Conservation (phyloP, 1,140 invertebrate species). For the Pseudachorutes palmiensis region DNA sequence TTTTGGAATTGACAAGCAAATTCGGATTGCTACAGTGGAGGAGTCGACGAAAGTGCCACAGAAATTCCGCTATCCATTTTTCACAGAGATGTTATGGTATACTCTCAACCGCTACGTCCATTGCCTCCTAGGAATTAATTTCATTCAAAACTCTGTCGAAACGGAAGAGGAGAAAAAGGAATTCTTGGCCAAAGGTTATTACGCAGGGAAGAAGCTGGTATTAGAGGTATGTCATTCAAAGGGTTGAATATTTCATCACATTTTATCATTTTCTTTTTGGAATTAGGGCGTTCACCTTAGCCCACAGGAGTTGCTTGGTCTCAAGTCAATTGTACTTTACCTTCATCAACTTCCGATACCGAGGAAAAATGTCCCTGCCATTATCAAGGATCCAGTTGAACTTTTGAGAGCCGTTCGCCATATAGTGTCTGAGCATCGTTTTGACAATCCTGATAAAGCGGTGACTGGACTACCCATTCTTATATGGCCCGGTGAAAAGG, state of each 20-base stretch:
- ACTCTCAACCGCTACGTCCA: constrained; percentile 87
- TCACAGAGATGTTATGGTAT: constrained; percentile 97
- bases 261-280: too few relatives aligned
- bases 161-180: constrained; percentile 40
- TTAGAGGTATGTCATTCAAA: constrained; percentile 8
- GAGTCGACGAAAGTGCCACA: constrained; percentile 89
- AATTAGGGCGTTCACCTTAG: constrained; percentile 43
- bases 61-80: constrained; percentile 96
- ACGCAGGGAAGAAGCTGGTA: constrained; percentile 18
- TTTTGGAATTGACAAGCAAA: constrained; percentile 60
- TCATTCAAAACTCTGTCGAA: constrained; percentile 56
- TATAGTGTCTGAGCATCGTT: constrained; percentile 75
- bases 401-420: constrained; percentile 80
- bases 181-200: constrained; percentile 14
- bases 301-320: constrained; percentile 70
- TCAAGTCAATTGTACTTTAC: constrained; percentile 87
- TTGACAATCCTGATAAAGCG: constrained; percentile 72
- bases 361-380: constrained; percentile 84
- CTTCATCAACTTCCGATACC: constrained; percentile 75
- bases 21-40: constrained; percentile 81
- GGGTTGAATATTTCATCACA: neutral
- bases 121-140: constrained; percentile 72
- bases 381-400: constrained; percentile 79
- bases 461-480: constrained; percentile 44
- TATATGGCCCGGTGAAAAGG: constrained; percentile 35